A percentile compares a stretch with the other conserved stretches of the same genome.
phyloP scores from a whole-genome alignment of 2,888 invertebrate genomes.

The Agrochola macilenta region DNA sequence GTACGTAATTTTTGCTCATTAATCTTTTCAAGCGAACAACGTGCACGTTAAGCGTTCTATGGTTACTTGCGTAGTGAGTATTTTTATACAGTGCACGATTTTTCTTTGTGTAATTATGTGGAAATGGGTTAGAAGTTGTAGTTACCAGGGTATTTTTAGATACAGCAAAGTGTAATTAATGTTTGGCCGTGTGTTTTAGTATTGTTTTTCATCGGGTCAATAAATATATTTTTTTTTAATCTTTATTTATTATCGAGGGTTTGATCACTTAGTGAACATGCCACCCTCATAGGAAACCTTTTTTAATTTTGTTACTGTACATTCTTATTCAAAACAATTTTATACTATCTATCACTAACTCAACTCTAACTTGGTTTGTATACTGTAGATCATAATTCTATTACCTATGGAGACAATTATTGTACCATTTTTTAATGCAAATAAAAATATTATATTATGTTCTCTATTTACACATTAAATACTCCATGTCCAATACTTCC shows the following conservation, averaged over 20 bases:
- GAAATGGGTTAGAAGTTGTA: conserved; percentile 44
- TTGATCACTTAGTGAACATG: too few species aligned
- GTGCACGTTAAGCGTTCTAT: conserved; percentile 44
- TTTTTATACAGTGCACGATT: conserved; percentile 59
- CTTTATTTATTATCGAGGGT: too few species aligned
- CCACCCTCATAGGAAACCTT: too few species aligned
- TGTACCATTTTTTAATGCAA: background rate
- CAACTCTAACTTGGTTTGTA: background rate
- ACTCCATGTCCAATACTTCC: conserved; percentile 1
- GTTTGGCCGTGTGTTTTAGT: conserved; percentile 21
- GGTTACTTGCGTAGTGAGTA: conserved; percentile 31
- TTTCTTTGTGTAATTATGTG: conserved; percentile 56
- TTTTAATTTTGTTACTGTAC: background rate
- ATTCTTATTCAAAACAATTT: background rate
- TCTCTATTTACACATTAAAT: background rate
- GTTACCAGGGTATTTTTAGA: conserved; percentile 41
- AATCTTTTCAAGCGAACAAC: conserved; percentile 60
- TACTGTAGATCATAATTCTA: background rate
- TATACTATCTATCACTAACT: background rate
- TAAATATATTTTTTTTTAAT: too few species aligned
- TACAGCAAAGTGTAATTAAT: conserved; percentile 42
- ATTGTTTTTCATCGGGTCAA: conserved; percentile 19
- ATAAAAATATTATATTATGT: too few species aligned
- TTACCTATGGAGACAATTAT: background rate
- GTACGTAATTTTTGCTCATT: conserved; percentile 67